Conservation (phyloP, 2,797 vertebrate species). For the Eurystomus glaucurus region DNA sequence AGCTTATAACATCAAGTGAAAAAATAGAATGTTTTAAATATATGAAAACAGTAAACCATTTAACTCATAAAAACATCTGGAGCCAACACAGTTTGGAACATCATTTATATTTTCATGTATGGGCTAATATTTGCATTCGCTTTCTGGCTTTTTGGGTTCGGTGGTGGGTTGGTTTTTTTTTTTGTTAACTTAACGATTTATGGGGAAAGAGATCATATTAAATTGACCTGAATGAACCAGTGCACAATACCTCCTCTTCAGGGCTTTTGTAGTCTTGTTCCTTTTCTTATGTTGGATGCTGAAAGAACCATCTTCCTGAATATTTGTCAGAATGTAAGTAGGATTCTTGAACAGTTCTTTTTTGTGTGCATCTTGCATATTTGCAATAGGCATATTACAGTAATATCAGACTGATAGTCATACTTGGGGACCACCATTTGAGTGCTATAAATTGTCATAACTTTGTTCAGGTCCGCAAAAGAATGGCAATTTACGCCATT, state of each 20-base stretch:
- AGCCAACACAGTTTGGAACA: constrained; percentile 64
- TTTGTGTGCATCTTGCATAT: background rate
- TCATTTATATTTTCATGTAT: constrained; percentile 43
- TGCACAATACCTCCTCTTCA: background rate
- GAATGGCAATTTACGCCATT: background rate
- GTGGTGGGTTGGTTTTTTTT: background rate
- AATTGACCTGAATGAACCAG: background rate
- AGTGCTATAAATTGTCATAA: background rate
- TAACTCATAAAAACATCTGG: constrained; percentile 58
- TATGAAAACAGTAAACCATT: constrained; percentile 65
- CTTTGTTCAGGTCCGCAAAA: constrained; percentile 1
- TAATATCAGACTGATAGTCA: background rate
- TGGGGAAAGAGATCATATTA: background rate
- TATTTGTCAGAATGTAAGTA: constrained; percentile 47
- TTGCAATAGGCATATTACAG: background rate
- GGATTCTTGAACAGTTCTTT: constrained; percentile 33
- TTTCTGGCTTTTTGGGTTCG: constrained; percentile 14
- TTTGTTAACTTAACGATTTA: background rate
- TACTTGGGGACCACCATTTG: background rate
- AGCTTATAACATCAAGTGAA: constrained; percentile 63
- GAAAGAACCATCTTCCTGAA: constrained; percentile 17
- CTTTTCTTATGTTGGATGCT: background rate
- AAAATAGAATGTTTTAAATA: constrained; percentile 62
- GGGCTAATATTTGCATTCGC: constrained; percentile 35
- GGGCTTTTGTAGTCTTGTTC: background rate